These are phyloP conservation scores for Psophia crepitans DNA, from an alignment of 2,113 vertebrate species.

Conservation along the genomic window DNA sequence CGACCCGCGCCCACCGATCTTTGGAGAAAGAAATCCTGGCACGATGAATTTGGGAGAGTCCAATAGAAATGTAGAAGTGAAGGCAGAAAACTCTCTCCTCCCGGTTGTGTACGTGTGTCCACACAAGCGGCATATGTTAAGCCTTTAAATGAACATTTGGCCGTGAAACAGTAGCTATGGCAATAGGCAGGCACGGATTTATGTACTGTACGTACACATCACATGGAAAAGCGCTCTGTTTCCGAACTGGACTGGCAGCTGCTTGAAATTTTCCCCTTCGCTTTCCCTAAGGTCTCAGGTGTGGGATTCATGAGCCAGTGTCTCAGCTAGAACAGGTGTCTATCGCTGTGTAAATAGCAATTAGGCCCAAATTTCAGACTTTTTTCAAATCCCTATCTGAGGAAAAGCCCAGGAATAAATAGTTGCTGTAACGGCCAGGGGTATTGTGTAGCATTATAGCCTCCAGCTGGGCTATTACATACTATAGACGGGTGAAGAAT, in stretches of 20 bases:
- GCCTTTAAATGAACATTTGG: constrained; percentile 66
- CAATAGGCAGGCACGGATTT: constrained; percentile 2
- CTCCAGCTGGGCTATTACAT: constrained; percentile 90
- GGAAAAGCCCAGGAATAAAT: constrained; percentile 88
- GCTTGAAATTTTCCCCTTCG: constrained; percentile 85
- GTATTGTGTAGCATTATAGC: constrained; percentile 85
- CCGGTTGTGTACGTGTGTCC: constrained; percentile 4
- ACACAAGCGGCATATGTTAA: constrained; percentile 38
- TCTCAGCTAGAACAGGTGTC: constrained; percentile 88
- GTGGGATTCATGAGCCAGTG: constrained; percentile 85
- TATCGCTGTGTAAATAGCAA: constrained; percentile 90
- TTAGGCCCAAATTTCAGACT: constrained; percentile 91
- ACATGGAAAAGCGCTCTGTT: constrained; percentile 52
- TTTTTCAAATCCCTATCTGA: constrained; percentile 85
- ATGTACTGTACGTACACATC: constrained; percentile 59
- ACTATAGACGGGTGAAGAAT: constrained; percentile 86
- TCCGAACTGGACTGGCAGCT: constrained; percentile 78
- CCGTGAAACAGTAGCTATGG: constrained; percentile 40
- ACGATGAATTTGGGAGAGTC: background rate
- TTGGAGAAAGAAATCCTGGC: constrained; percentile 19
- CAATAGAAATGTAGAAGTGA: background rate
- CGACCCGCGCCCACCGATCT: background rate
- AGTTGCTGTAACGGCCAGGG: constrained; percentile 85
- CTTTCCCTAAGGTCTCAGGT: constrained; percentile 91
- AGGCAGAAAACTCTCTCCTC: constrained; percentile 27